Percentiles rank a stretch among this genome's conserved stretches.
Evolutionary conservation across 2,113 vertebrate species (phyloP).

Genomic region (Nansenia antarctica): DNA sequence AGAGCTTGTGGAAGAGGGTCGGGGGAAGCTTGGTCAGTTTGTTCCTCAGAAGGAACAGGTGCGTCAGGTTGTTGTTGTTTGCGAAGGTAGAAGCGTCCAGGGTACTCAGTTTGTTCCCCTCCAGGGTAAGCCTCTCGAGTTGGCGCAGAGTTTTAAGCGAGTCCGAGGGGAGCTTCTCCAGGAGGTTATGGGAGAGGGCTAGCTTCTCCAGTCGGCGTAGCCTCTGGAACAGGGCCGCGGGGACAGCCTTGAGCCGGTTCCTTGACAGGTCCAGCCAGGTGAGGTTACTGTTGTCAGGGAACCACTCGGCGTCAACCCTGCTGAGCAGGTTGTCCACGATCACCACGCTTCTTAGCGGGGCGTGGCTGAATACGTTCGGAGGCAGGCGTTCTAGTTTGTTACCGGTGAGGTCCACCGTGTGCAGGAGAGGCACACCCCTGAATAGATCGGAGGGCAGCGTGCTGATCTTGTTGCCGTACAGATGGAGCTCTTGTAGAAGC

Average conservation of each 20-base stretch:
- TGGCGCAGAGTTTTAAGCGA: constrained; percentile 47
- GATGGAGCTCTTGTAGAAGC: constrained; percentile 77
- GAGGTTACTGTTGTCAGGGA: constrained; percentile 65
- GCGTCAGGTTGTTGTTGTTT: constrained; percentile 45
- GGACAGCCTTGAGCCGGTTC: constrained; percentile 68
- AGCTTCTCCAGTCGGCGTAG: constrained; percentile 67
- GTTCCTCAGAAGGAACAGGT: constrained; percentile 79
- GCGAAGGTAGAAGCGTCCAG: constrained; percentile 57
- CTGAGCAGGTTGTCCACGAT: constrained; percentile 76
- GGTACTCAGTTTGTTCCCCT: constrained; percentile 70
- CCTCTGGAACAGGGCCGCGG: constrained; percentile 52
- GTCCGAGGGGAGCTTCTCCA: constrained; percentile 60
- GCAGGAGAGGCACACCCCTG: constrained; percentile 60
- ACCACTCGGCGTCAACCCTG: constrained; percentile 50
- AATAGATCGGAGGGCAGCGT: constrained; percentile 70
- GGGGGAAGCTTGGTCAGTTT: constrained; percentile 59
- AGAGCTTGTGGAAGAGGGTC: constrained; percentile 62
- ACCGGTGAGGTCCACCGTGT: constrained; percentile 78
- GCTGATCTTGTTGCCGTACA: constrained; percentile 77
- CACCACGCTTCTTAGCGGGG: constrained; percentile 70
- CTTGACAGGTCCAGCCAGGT: constrained; percentile 74
- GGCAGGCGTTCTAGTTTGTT: constrained; percentile 76
- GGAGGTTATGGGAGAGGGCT: constrained; percentile 77
- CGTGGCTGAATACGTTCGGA: constrained; percentile 56
- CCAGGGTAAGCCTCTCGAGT: constrained; percentile 75